Conservation (phyloP, 2,888 invertebrate genomes). For the Epinotia ramella region DNA sequence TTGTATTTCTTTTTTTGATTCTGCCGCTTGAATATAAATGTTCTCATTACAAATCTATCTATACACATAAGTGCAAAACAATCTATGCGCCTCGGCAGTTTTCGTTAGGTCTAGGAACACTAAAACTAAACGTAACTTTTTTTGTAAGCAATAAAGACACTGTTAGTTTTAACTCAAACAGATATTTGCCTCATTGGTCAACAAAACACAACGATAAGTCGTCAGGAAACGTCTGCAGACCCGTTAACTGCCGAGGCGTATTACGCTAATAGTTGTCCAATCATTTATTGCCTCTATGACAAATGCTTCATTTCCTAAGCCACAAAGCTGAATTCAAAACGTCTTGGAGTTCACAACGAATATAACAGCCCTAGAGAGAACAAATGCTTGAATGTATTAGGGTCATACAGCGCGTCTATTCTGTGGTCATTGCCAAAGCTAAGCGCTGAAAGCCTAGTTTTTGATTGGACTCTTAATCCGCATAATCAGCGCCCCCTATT, state of each 20-base stretch:
- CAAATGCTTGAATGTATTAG: not conserved
- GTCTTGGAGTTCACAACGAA: not conserved
- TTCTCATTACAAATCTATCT: not conserved
- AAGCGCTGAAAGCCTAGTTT: too few species aligned
- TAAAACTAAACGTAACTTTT: not conserved
- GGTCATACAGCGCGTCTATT: too few species aligned
- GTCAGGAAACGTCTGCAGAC: not conserved
- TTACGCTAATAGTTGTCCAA: not conserved
- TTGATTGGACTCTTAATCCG: too few species aligned
- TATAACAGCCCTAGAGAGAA: not conserved
- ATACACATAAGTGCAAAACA: not conserved
- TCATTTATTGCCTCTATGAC: not conserved
- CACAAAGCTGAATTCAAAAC: not conserved
- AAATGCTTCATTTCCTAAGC: not conserved
- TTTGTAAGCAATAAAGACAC: too few species aligned
- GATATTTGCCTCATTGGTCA: not conserved
- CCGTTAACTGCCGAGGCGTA: not conserved
- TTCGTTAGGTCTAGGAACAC: not conserved
- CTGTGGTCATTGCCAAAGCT: too few species aligned
- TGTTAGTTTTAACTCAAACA: not conserved
- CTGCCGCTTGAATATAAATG: not conserved
- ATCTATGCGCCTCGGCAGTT: constrained; percentile 5
- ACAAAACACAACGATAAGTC: not conserved
- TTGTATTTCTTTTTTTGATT: not conserved
- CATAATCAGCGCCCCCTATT: too few species aligned